Evolutionary conservation across 2,888 invertebrate species (phyloP), one percentile per base, ranked within the genome.

Genomic region (Parnassius smintheus): DNA sequence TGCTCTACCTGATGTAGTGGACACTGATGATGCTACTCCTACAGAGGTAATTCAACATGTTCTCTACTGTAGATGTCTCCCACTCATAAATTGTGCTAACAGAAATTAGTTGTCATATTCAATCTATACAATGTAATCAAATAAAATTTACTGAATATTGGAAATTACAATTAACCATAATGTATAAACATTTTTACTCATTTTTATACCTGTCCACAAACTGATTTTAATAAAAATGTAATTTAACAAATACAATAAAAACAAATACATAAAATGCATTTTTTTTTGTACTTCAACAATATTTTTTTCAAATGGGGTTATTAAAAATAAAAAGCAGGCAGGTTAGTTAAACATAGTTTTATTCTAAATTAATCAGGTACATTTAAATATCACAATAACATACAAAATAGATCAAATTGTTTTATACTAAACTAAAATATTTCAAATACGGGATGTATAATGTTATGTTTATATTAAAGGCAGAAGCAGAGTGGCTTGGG

Each of bases 401-500:
- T 12, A 52, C 10, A 41, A 53, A 53, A 12, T 53, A 4, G 42
- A 41, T 13, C n/a, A 35, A 22, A 57, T 13, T 25, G 18, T 9
- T n/a, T 13, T 3, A 12, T 35, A 58, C 45, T 52, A 42, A n/a
- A 60, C 42, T 42, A 59, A 18, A 56, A 54, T 78, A 68, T 72
- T 67, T 77, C 59, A 82, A 71, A 72, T 74, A 77, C 66, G 81
- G 66, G 70, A 75, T 74, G 75, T 86, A 88, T 86, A 75, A 72
- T 72, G 74, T 73, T 82, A 79, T 87, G 81, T 91, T 89, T 89
- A 80, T 74, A 82, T 91, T 92, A 81, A 88, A 93, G 93, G 90
- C 92, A 74, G 93, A 93, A 88, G 92, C 92, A 73, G 93, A 93
- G 81, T 93, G 93, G 92, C 88, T 91, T 77, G 94, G 94, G 75